Evolutionary conservation across 2,888 invertebrate species (phyloP), one percentile per base, ranked within the genome.

Genomic region (Mystacides longicornis): DNA sequence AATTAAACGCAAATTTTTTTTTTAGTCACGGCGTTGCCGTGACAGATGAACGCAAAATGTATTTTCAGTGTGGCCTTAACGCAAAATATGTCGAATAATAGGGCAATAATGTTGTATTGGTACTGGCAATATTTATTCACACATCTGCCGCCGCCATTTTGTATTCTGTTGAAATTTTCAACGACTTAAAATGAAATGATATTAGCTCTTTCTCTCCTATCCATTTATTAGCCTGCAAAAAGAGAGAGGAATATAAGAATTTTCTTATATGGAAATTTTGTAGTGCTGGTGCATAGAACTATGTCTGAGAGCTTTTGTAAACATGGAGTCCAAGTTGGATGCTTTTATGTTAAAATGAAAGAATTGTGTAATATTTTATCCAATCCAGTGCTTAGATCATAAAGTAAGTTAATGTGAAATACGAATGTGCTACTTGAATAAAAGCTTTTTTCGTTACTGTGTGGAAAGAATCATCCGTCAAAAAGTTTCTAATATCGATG

Each of bases 81-180:
- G n/a, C n/a, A n/a, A n/a, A n/a, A n/a, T n/a, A n/a, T n/a, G 31
- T 1, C 19, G n/a, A 52, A 23, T 43, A 20, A 45, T 27, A 42
- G 20, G 45, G 23, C 31, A 23, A 33, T 21, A 27, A 16, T 20
- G 14, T 45, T n/a, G n/a, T n/a, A n/a, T n/a, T n/a, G n/a, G n/a
- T n/a, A n/a, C n/a, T n/a, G n/a, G n/a, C n/a, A n/a, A n/a, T n/a
- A n/a, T n/a, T n/a, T 14, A 37, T 3, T 14, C 37, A 45, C 54
- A 57, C 60, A 60, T 60, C 60, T 60, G 60, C 60, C 56, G 55
- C 46, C 57, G 60, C 60, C 60, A 60, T 60, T 60, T 60, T 57
- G 54, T 55, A 55, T 50, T 49, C 48, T 56, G 49, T 46, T 57
- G 37, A 50, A 50, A 21, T 46, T 46, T 11, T 19, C 21, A 19